phyloP scores from a whole-genome alignment of 2,797 vertebrate genomes.

The Pseudomugil gertrudae region DNA sequence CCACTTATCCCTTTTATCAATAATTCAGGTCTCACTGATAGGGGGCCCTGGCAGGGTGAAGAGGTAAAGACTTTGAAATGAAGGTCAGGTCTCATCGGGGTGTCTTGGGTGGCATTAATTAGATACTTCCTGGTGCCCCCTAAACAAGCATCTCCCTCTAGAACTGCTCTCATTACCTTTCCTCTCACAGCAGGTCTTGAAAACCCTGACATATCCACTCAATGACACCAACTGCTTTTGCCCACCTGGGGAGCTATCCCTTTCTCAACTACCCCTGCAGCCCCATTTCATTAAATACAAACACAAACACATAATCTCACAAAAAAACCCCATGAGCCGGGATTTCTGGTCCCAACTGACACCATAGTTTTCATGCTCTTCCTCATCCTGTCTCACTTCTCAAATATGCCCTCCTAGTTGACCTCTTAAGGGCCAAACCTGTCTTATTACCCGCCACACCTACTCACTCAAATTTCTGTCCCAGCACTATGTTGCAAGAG shows the following conservation, averaged over 20 bases:
- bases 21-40: constrained; percentile 77
- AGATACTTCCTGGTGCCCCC: constrained; percentile 74
- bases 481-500: constrained; percentile 66
- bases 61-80: constrained; percentile 78
- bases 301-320: constrained; percentile 32
- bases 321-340: constrained; percentile 29
- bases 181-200: constrained; percentile 62
- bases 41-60: constrained; percentile 61
- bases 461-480: constrained; percentile 44
- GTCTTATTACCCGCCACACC: constrained; percentile 27
- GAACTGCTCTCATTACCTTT: constrained; percentile 75
- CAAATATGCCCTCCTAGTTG: constrained; percentile 37
- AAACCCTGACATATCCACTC: constrained; percentile 64
- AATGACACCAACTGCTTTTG: constrained; percentile 44
- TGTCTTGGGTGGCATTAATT: constrained; percentile 83
- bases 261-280: neutral
- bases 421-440: constrained; percentile 39
- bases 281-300: neutral
- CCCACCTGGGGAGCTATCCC: constrained; percentile 37
- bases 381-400: constrained; percentile 30
- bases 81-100: constrained; percentile 81
- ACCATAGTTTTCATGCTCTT: constrained; percentile 33
- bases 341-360: constrained; percentile 48
- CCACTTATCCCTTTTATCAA: constrained; percentile 75
- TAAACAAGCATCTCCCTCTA: constrained; percentile 66